Evolutionary conservation across 2,797 vertebrate genomes (phyloP).

Genomic region (Enteromius trimaculatus): DNA sequence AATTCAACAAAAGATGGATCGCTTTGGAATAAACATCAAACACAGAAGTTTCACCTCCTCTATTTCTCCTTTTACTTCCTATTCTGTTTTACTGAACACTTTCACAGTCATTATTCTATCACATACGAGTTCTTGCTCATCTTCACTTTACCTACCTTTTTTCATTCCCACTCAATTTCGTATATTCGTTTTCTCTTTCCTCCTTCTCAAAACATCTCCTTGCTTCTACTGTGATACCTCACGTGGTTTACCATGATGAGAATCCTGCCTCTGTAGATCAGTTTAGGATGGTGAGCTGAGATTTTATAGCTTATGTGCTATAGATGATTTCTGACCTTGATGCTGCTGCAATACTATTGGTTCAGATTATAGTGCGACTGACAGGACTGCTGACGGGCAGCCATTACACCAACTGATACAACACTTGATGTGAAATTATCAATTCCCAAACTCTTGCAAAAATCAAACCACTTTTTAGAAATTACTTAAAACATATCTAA

Average conservation of each 20-base stretch:
- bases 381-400: not conserved
- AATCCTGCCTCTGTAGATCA: not conserved
- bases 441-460: not conserved
- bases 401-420: not conserved
- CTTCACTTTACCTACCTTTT: not conserved
- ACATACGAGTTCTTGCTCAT: not conserved
- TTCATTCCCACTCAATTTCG: not conserved
- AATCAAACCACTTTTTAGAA: not conserved
- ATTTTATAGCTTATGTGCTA: not conserved
- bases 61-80: not conserved
- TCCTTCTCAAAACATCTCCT: not conserved
- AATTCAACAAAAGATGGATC: not conserved
- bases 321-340: constrained; percentile 24
- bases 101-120: not conserved
- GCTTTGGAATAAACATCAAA: not conserved
- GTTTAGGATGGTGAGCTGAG: not conserved
- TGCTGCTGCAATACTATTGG: constrained; percentile 39
- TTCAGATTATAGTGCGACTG: constrained; percentile 18
- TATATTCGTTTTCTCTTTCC: not conserved
- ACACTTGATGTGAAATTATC: not conserved
- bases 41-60: not conserved
- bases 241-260: not conserved
- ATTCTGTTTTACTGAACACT: not conserved
- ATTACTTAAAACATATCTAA: not conserved
- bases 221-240: not conserved